Evolutionary conservation across 2,113 vertebrate genomes (phyloP), one percentile per base, ranked within the genome.

Genomic region (Nothobranchius kuhntae): DNA sequence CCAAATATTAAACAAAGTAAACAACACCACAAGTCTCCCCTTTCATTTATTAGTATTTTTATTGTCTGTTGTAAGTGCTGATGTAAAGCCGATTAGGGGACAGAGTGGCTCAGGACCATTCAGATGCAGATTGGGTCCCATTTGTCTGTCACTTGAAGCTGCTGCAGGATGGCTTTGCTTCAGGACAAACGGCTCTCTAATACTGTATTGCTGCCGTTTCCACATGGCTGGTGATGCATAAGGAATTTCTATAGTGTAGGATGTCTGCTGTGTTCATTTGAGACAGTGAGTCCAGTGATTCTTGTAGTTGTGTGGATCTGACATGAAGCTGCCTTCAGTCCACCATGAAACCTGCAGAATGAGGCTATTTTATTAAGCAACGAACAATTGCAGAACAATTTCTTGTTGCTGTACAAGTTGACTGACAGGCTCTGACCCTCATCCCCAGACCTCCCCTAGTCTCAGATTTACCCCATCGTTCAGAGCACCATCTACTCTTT

Each of bases 211-310:
- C 78, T 35, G 15, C 65, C 40, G 57, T 82, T 84, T 87, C 77
- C 75, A 82, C 79, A 77, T 78, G 78, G 73, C 72, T 74, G 70
- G 70, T 66, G 65, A 75, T 77, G 74, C 76, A 61, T 72, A 6
- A 62, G 71, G 57, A 55, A 68, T 80, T 65, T 26, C 68, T 78
- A 68, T 17, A 61, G 73, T 61, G 72, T 77, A 72, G 74, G 69
- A 65, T 73, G 74, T 74, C 75, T 62, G 51, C 56, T 56, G 4
- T 15, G 60, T 54, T 40, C 38, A 15, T 69, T 57, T 38, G 51
- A 78, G 77, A 85, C 81, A 84, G 75, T 73, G 65, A 65, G 61
- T 21, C 61, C 75, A 83, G 61, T 87, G 84, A 81, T 81, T 71
- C 71, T 56, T 38, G 57, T 13, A 60, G 59, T 69, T 42, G 7